A percentile compares a stretch with the other conserved stretches of the same genome.
These are phyloP conservation scores for Scaptomyza graminum DNA, from an alignment of 1,140 invertebrate genomes.

Conservation along the genomic window DNA sequence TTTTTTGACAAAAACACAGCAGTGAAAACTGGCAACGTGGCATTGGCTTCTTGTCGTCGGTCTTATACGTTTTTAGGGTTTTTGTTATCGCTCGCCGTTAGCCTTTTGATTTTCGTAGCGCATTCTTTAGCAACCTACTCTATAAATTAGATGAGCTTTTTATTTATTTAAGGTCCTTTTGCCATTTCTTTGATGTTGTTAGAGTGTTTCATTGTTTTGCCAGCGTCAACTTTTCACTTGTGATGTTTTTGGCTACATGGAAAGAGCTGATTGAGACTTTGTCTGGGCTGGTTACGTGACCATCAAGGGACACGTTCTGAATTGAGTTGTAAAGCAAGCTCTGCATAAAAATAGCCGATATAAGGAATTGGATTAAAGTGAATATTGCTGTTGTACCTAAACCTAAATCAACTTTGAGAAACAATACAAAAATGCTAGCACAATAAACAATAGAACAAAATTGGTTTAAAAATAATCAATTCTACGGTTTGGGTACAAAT, in stretches of 20 bases:
- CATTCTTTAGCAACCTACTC: slow-evolving; percentile 41
- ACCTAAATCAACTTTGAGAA: neutral
- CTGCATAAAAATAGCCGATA: neutral
- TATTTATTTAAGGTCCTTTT: slow-evolving; percentile 71
- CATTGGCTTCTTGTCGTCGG: slow-evolving; percentile 16
- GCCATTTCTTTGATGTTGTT: slow-evolving; percentile 49
- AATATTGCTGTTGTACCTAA: neutral
- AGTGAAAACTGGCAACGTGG: slow-evolving; percentile 71
- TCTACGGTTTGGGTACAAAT: too few relatives aligned
- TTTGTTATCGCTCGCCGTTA: slow-evolving; percentile 47
- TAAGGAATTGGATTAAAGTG: neutral
- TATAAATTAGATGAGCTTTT: slow-evolving; percentile 55
- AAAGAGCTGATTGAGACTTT: slow-evolving; percentile 15
- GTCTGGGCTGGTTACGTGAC: slow-evolving; percentile 42
- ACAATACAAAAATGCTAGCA: neutral
- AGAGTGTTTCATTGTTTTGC: slow-evolving; percentile 6
- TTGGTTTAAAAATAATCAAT: neutral
- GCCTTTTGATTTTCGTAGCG: slow-evolving; percentile 35
- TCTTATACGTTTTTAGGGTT: slow-evolving; percentile 5
- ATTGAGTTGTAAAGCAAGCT: slow-evolving; percentile 1
- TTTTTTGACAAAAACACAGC: slow-evolving; percentile 47
- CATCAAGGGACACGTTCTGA: slow-evolving; percentile 22
- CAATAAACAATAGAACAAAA: too few relatives aligned
- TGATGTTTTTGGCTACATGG: neutral
- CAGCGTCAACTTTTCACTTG: slow-evolving; percentile 1